Base-by-base conservation (phyloP, 2,797 vertebrate genomes). In the Trichosurus vulpecula region DNA sequence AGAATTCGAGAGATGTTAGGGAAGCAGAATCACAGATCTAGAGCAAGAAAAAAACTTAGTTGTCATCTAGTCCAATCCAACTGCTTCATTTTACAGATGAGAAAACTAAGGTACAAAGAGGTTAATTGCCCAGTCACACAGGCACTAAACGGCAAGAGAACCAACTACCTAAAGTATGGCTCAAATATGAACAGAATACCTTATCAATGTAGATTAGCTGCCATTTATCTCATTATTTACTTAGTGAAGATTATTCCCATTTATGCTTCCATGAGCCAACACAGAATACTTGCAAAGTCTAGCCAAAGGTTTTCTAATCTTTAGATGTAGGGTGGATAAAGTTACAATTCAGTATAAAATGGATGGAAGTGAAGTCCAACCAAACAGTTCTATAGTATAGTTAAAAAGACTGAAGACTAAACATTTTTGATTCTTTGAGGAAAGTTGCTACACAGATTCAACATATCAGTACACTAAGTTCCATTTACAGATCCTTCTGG, bases 271-370 rank as follows among this genome's bases (percentile, higher is more conserved):
- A 27, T 87, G 22, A 27, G 22, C 29, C 74, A 81, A 87, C 22
- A 87, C 41, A 87, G 41, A 87, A 87, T 25, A 81, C 25, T 10
- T 35, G 74, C 41, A 27, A 27, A 87, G 25, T 87, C 74, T 51
- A 51, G 41, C 22, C 74, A 51, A 87, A 87, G 74, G 41, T 87
- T 87, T 94, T 29, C 93, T 94, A 58, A 91, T 96, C 52, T 93
- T 52, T 95, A 96, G 95, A 94, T 41, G 53, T 92, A 95, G 96
- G 95, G 93, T 90, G 94, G 27, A 92, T 22, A 90, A 30, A 47
- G 52, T 66, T 94, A 87, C 30, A 87, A 92, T 56, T 52, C 96
- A 53, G 30, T 52, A 94, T 91, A 91, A 92, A 94, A 55, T 90
- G 93, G 92, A 95, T 89, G 52, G 91, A 95, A 96, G 91, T 35